Evolutionary conservation across 2,797 vertebrate species (phyloP), one percentile per base, ranked within the genome.

Genomic region (Acestrorhynchus altus): DNA sequence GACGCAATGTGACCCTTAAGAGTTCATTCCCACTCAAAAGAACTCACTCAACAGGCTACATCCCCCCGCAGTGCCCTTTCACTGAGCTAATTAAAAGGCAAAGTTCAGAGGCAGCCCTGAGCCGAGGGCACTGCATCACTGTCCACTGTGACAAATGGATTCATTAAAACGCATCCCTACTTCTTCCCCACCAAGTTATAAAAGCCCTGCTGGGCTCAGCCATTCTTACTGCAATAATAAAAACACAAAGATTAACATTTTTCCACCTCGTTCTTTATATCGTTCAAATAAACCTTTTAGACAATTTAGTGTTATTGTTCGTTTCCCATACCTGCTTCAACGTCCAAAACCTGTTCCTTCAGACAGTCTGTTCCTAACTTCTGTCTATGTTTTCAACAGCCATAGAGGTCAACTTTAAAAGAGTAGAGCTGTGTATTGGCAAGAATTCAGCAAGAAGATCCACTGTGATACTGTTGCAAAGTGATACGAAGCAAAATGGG

Each of bases 91-190:
- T 86, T 74, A 83, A 83, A 35, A 77, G 44, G 65, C 70, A 81
- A 83, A 81, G 83, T 81, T 86, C 79, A 83, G 72, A 56, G 44
- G 68, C 72, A 76, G 72, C 54, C 35, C 60, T 49, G 57, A 47
- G 75, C 74, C 52, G 77, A 73, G 35, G 52, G 74, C 72, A 74
- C 77, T 66, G 68, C 68, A 76, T 65, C 42, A 40, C 72, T 72
- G 71, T 84, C 81, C 72, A 51, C 64, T 16, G 69, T 86, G 85
- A 88, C 71, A 74, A 84, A 87, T 52, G n/a, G 72, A 72, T 85
- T 85, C 78, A 88, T 86, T 88, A 86, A 40, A 69, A 39, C 61
- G 26, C 56, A 54, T 68, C 42, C 49, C 65, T 13, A 76, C 42
- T 61, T n/a, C 40, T 7, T 10, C 24, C 18, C 10, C 39, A 44